Conservation (phyloP, 2,797 vertebrate species). For the Mus caroli region DNA sequence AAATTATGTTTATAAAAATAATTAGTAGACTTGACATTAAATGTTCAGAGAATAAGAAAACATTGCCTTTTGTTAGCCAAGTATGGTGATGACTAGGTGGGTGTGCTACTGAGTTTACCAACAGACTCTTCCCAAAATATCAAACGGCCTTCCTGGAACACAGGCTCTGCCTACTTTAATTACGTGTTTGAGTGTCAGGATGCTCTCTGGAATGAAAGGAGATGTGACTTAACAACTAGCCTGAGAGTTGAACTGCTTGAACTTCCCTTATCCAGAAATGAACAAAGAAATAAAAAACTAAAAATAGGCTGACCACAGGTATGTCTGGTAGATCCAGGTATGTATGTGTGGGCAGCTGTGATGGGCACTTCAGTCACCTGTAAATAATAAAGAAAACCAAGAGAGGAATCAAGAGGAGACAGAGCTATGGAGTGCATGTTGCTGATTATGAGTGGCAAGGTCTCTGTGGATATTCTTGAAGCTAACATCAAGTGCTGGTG, state of each 20-base stretch:
- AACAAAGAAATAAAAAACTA: neutral
- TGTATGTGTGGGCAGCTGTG: constrained; percentile 33
- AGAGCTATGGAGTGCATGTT: neutral
- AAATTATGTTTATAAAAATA: constrained; percentile 62
- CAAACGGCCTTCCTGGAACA: constrained; percentile 59
- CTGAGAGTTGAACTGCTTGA: constrained; percentile 68
- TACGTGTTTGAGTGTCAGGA: constrained; percentile 61
- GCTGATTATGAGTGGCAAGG: constrained; percentile 1
- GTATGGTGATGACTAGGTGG: constrained; percentile 39
- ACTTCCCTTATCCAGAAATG: constrained; percentile 54
- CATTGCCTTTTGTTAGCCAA: constrained; percentile 51
- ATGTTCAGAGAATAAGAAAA: constrained; percentile 49
- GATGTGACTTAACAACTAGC: constrained; percentile 17
- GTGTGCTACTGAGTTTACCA: constrained; percentile 66
- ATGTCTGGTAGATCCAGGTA: constrained; percentile 41
- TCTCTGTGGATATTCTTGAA: constrained; percentile 56
- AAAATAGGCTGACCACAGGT: constrained; percentile 54
- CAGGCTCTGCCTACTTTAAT: constrained; percentile 66
- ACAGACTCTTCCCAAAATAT: constrained; percentile 68
- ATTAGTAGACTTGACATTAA: constrained; percentile 54
- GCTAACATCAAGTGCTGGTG: neutral
- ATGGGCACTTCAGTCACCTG: neutral
- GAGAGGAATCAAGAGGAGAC: constrained; percentile 4
- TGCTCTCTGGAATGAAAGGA: constrained; percentile 68
- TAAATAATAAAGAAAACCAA: neutral